Evolutionary conservation across 1,140 invertebrate species (phyloP), one percentile per base, ranked within the genome.

Genomic region (Listronotus oregonensis): DNA sequence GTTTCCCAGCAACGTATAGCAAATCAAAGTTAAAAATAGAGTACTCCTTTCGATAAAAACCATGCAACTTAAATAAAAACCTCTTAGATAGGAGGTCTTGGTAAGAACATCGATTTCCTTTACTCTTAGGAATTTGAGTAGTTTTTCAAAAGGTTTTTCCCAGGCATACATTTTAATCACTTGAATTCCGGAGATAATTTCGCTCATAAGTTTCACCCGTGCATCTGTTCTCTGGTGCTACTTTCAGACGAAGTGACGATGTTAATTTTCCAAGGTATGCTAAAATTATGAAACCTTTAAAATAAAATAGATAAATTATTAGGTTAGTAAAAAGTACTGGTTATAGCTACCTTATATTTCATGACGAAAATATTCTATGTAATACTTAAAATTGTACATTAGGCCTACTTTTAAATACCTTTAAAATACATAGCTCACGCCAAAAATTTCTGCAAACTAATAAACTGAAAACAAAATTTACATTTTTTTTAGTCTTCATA

Each of bases 161-260:
- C 89, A 91, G 1, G 87, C 86, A 68, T 90, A 91, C 89, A 93
- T 92, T 80, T 93, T 93, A 17, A 94, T 89, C 0, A 93, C 86
- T 78, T 88, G 83, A 66, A 88, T 88, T 39, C 86, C 87, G 54
- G 82, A 76, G 27, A 93, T 84, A 14, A 94, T 84, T 80, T 94
- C 91, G 70, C 86, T 90, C 90, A 93, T 93, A n/a, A 91, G 75
- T 43, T 88, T 85, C 10, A 94, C 86, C 55, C 92, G 78, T 47
- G 85, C 83, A 77, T 94, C 92, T 0, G 90, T 91, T 5, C 85
- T 69, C 27, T 72, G 65, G 0, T n/a, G 89, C 87, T 2, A 86
- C 86, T 66, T 79, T 75, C 9, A 78, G 66, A n/a, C 89, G 79
- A 0, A 88, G 70, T 40, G 78, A 80, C 9, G 81, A 81, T 15